phyloP scores from a whole-genome alignment of 1,140 invertebrate genomes.

The Diorhabda elongata region DNA sequence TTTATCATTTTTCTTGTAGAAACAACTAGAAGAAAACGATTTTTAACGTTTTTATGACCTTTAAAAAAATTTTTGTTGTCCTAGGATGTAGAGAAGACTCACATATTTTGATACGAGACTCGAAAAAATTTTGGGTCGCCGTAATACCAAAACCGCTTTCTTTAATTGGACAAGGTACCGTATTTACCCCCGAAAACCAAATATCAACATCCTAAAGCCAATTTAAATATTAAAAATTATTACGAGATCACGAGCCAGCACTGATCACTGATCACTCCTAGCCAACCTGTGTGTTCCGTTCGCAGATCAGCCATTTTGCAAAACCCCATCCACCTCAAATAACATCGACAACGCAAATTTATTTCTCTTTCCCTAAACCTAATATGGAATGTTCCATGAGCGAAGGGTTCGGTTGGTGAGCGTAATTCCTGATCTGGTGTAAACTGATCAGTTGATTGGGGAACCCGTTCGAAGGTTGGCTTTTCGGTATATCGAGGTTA shows the following conservation, averaged over 20 bases:
- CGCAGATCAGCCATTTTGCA: neutral
- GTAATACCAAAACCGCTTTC: no score
- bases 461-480: conserved; percentile 64
- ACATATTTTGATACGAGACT: no score
- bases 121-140: no score
- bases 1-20: no score
- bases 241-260: conserved; percentile 18
- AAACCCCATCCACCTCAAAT: neutral
- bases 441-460: conserved; percentile 93
- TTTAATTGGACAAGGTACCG: no score
- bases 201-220: neutral
- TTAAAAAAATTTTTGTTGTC: no score
- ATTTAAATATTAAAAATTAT: conserved; percentile 10
- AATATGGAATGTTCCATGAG: conserved; percentile 56
- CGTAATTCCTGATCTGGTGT: conserved; percentile 95
- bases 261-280: conserved; percentile 7
- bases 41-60: no score
- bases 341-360: conserved; percentile 19
- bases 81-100: no score
- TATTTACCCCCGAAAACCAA: neutral
- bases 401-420: conserved; percentile 74
- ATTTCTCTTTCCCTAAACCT: conserved; percentile 55
- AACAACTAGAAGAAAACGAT: no score
- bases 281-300: neutral
- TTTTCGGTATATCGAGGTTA: conserved; percentile 47